phyloP scores from a whole-genome alignment of 2,797 vertebrate species.

The Streptopelia turtur region DNA sequence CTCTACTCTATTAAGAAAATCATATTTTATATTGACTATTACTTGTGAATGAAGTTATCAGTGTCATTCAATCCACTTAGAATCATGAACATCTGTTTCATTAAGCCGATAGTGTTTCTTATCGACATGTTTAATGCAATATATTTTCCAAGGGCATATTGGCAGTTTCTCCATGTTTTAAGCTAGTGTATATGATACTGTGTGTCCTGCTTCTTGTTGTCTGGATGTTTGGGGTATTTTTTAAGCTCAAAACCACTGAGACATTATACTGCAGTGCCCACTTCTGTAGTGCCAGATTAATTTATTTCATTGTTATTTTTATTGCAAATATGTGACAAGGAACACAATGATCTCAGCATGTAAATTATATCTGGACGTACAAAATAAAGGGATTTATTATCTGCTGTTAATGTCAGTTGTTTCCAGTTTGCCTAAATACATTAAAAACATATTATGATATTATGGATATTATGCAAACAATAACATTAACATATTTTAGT shows the following conservation, averaged over 20 bases:
- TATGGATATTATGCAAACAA: constrained; percentile 67
- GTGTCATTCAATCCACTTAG: constrained; percentile 59
- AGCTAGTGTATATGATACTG: background rate
- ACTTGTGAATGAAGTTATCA: constrained; percentile 71
- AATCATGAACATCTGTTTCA: constrained; percentile 64
- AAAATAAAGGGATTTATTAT: constrained; percentile 72
- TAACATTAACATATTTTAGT: constrained; percentile 75
- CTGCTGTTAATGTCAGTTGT: constrained; percentile 69
- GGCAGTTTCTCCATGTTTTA: constrained; percentile 8
- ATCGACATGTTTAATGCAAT: constrained; percentile 54
- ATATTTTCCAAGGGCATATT: constrained; percentile 29
- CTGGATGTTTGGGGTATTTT: background rate
- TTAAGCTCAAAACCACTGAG: constrained; percentile 3
- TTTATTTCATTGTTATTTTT: constrained; percentile 56
- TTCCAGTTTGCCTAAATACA: constrained; percentile 75
- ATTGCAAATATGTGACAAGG: constrained; percentile 60
- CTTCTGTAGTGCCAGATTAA: constrained; percentile 26
- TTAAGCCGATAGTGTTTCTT: constrained; percentile 58
- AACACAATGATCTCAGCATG: constrained; percentile 61
- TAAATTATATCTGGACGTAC: constrained; percentile 57
- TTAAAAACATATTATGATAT: constrained; percentile 78
- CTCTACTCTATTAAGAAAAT: constrained; percentile 73
- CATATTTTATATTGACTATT: constrained; percentile 73
- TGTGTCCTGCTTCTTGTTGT: background rate
- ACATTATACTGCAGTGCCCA: background rate